Base-by-base conservation (phyloP, 2,113 vertebrate species). In the Myiopsitta monachus region DNA sequence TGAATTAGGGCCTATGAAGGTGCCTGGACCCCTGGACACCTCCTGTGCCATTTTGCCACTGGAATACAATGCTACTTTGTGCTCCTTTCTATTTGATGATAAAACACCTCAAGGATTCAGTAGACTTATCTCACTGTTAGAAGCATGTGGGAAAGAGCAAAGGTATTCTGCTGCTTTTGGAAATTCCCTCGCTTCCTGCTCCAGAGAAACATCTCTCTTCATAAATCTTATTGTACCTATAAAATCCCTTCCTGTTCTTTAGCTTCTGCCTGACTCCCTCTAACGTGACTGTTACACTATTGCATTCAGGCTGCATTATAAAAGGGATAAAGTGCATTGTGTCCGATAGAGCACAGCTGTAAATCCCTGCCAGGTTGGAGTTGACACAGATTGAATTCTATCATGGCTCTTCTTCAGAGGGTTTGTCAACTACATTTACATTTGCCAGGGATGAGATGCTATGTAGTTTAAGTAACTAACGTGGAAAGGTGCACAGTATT, bases 301-400 rank as follows among this genome's bases (percentile, higher is more conserved):
- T 57, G 66, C 92, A 76, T 91, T 61, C 88, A 75, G 90, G 79
- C 85, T 90, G 81, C 80, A 17, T 90, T 85, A 17, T 79, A 84
- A 94, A 93, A 88, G n/a, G 73, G 87, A 93, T 62, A 41, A 94
- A 96, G 83, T 89, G 74, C 86, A 76, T 86, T 91, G 92, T 94
- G 78, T 78, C 0, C 3, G 66, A 81, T 81, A 2, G 19, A 92
- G 92, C 77, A 67, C 0, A 7, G 77, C 81, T 89, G 79, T 96
- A 95, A 95, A 94, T 90, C 79, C 61, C 91, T 39, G 70, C 81
- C 81, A 87, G 83, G 26, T 59, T 69, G 7, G 30, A 92, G 83
- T 31, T 4, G 2, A 83, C 83, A 83, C 92, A 95, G 93, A 96
- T 87, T 94, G 83, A 94, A 96, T 97, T 94, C 92, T 80, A 66